These are phyloP conservation scores for Hedychridium roseum DNA, from an alignment of 2,888 invertebrate species.

Conservation along the genomic window DNA sequence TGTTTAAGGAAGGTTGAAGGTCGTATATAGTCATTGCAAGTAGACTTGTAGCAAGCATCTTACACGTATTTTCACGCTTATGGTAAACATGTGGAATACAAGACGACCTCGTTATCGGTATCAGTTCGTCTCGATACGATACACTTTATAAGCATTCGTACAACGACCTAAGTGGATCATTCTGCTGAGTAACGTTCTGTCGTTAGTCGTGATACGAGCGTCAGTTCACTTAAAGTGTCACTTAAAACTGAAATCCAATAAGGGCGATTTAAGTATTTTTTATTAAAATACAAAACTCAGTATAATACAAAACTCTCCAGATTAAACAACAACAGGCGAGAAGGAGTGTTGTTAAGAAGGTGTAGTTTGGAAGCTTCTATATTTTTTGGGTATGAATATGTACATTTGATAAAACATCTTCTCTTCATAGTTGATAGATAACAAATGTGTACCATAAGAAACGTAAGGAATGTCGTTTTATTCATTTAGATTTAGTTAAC, in stretches of 20 bases:
- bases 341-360: too few relatives aligned
- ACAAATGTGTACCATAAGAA: too few relatives aligned
- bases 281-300: too few relatives aligned
- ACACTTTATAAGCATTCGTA: constrained; percentile 22
- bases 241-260: too few relatives aligned
- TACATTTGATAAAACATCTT: background rate
- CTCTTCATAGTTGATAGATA: background rate
- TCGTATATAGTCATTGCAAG: background rate
- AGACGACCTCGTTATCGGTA: constrained; percentile 76
- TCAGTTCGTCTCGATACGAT: constrained; percentile 64
- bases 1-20: constrained; percentile 19
- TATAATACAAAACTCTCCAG: too few relatives aligned
- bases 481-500: too few relatives aligned
- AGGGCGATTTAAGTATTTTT: too few relatives aligned
- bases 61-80: constrained; percentile 6
- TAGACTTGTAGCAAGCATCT: constrained; percentile 3
- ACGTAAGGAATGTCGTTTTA: too few relatives aligned
- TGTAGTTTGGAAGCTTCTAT: background rate
- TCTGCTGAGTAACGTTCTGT: too few relatives aligned
- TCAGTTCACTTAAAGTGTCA: too few relatives aligned
- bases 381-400: background rate
- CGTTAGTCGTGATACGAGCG: too few relatives aligned
- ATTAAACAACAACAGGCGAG: too few relatives aligned
- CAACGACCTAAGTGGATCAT: constrained; percentile 14
- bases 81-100: constrained; percentile 61